Percentiles rank a stretch among this genome's conserved stretches.
These are phyloP conservation scores for Ceratosolen fusciceps DNA, from an alignment of 1,140 invertebrate genomes.

Conservation along the genomic window DNA sequence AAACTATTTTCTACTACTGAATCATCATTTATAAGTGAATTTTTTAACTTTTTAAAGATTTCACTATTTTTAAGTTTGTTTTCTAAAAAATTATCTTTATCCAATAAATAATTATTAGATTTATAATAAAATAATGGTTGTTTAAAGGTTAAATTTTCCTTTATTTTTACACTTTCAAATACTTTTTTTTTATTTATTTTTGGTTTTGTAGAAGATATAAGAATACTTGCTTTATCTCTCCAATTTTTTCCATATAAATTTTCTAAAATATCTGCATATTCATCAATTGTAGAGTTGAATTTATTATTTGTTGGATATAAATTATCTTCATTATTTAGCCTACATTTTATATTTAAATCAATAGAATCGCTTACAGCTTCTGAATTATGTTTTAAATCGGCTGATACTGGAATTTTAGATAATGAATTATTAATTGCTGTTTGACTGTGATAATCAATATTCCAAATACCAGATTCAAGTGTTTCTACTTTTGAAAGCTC, in stretches of 20 bases:
- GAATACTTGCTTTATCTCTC: slow-evolving; percentile 63
- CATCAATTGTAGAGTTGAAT: slow-evolving; percentile 50
- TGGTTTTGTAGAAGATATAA: slow-evolving; percentile 61
- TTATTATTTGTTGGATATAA: not conserved
- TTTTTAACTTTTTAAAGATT: slow-evolving; percentile 36
- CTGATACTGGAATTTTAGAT: not conserved
- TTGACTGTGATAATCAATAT: not conserved
- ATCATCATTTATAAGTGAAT: slow-evolving; percentile 62
- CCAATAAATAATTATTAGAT: slow-evolving; percentile 9
- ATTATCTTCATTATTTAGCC: not conserved
- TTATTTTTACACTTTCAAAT: slow-evolving; percentile 9
- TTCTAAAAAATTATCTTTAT: slow-evolving; percentile 18
- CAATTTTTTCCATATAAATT: slow-evolving; percentile 71
- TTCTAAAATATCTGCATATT: slow-evolving; percentile 70
- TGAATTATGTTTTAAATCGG: slow-evolving; percentile 5
- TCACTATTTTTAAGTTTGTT: not conserved
- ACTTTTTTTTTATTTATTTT: slow-evolving; percentile 54
- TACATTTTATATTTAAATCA: slow-evolving; percentile 15
- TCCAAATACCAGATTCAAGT: slow-evolving; percentile 12
- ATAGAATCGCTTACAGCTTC: not conserved
- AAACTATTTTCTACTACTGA: slow-evolving; percentile 54
- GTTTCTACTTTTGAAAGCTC: slow-evolving; percentile 14
- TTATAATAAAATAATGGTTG: slow-evolving; percentile 1
- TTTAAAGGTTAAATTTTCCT: slow-evolving; percentile 38
- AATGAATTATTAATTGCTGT: not conserved